Base-by-base conservation (phyloP, 2,113 vertebrate genomes). In the Muntiacus muntjak region DNA sequence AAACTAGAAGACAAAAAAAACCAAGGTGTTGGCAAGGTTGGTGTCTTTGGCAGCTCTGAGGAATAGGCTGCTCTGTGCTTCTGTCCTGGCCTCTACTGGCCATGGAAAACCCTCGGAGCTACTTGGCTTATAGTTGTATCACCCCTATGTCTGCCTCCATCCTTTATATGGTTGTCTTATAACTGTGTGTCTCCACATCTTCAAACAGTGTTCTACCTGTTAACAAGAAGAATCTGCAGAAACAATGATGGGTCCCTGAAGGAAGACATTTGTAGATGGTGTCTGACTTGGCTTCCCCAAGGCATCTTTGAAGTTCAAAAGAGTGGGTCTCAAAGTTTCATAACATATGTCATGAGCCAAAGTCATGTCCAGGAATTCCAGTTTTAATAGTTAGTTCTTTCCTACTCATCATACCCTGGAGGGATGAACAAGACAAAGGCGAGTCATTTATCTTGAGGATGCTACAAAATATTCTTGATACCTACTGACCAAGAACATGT, bases 101-200 rank as follows among this genome's bases (percentile, higher is more conserved):
- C 40, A 3, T 19, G 7, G 26, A 50, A 0, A 36, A 6, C 25
- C 3, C 13, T 23, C 60, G 12, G 12, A 2, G 1, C 47, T 28
- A 30, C 1, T 19, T 64, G 36, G 16, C 40, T 85, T 62, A 2
- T 8, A 28, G 36, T 11, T 3, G 1, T 55, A 19, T 84, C 7
- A 0, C 17, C 33, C 6, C 28, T 36, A 3, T 10, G 28, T 89
- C 55, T 84, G 25, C 26, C 40, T 36, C 45, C 21, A 15, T 47
- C 3, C 7, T 6, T 64, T 50, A 25, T 13, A 3, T 5, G 23
- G 10, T 52, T 50, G 8, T 14, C 47, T 64, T 33, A 40, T 25
- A 19, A 25, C n/a, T n/a, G 43, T 40, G 19, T 57, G 76, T 81
- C 40, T 50, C 15, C 13, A 0, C 6, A 2, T 23, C 43, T 67